These are phyloP conservation scores for Gnathonemus echidnorhynchus DNA, from an alignment of 2,113 vertebrate species.

Conservation along the genomic window DNA sequence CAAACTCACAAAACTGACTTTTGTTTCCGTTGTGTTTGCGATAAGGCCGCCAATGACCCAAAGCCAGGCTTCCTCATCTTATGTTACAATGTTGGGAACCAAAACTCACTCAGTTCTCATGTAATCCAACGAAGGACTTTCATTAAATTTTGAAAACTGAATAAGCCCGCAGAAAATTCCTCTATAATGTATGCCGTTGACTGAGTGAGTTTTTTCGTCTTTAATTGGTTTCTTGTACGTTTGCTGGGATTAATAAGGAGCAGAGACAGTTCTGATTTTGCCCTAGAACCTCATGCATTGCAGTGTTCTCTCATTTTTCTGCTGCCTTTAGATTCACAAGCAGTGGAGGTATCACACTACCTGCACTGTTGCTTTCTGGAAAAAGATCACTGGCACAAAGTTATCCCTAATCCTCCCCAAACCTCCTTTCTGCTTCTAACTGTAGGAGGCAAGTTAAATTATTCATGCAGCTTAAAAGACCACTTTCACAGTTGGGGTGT, in stretches of 20 bases:
- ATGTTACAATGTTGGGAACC: background rate
- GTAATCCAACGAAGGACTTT: background rate
- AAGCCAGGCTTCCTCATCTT: background rate
- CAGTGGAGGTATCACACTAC: background rate
- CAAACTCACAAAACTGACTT: background rate
- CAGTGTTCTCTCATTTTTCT: background rate
- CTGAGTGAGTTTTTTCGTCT: background rate
- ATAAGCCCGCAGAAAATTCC: background rate
- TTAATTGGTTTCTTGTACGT: background rate
- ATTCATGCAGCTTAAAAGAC: background rate
- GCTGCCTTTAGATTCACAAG: background rate
- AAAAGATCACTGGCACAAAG: background rate
- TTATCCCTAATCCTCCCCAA: background rate
- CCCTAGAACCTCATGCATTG: background rate
- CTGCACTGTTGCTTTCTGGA: background rate
- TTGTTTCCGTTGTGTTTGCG: background rate
- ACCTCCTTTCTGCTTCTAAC: background rate
- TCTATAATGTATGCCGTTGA: background rate
- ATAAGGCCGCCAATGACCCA: background rate
- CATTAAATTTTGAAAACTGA: background rate
- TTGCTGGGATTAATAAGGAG: background rate
- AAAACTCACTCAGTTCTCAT: background rate
- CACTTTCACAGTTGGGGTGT: background rate
- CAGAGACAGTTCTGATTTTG: background rate
- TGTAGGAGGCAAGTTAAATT: background rate